Conservation (phyloP, 2,113 vertebrate genomes). For the Brachyhypopomus occidentalis region DNA sequence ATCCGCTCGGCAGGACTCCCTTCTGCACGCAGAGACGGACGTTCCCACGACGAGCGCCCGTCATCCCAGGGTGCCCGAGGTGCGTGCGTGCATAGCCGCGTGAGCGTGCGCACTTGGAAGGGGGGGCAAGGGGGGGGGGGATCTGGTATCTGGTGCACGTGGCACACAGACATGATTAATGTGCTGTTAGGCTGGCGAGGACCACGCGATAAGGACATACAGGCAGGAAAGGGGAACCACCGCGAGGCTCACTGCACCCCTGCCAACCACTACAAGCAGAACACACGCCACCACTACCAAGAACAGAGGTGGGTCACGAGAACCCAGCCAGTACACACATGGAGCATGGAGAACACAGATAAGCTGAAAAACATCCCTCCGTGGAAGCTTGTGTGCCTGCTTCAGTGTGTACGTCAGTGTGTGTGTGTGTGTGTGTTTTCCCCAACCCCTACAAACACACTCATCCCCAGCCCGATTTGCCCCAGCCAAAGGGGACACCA, state of each 20-base stretch:
- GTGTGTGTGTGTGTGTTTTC: conserved; percentile 60
- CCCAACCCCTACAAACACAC: conserved; percentile 60
- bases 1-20: conserved; percentile 40
- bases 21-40: conserved; percentile 60
- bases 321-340: conserved; percentile 68
- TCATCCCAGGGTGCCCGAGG: background rate
- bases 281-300: background rate
- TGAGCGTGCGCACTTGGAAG: conserved; percentile 9
- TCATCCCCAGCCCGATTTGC: conserved; percentile 70
- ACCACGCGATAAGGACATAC: conserved; percentile 15
- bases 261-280: background rate
- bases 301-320: conserved; percentile 61
- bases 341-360: conserved; percentile 64
- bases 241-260: background rate
- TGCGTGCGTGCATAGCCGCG: background rate
- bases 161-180: conserved; percentile 38
- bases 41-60: background rate
- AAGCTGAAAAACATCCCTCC: conserved; percentile 70
- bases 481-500: conserved; percentile 58
- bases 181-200: background rate
- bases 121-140: background rate
- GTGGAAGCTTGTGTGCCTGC: conserved; percentile 62
- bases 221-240: background rate
- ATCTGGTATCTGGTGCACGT: conserved; percentile 15
- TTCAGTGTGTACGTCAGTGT: background rate